Percentiles rank a stretch among this genome's conserved stretches.
Conservation (phyloP, 2,888 invertebrate species). For the Megalurothrips usitatus region DNA sequence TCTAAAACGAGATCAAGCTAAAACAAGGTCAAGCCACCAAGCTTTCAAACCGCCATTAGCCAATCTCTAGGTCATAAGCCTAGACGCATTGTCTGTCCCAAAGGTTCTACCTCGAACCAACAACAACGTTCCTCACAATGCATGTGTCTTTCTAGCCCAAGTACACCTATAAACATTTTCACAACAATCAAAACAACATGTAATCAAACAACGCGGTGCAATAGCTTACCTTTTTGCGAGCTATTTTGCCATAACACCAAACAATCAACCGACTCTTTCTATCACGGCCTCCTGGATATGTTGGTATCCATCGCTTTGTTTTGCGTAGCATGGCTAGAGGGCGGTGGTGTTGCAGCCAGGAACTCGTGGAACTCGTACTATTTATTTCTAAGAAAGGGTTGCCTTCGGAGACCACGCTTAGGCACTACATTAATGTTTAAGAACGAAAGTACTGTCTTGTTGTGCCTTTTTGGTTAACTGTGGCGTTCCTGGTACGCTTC, state of each 20-base stretch:
- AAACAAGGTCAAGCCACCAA: slow-evolving; percentile 19
- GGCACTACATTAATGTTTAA: no score
- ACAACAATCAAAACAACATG: slow-evolving; percentile 1
- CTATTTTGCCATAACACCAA: slow-evolving; percentile 24
- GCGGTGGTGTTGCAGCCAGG: neutral
- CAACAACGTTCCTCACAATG: neutral
- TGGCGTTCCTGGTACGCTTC: no score
- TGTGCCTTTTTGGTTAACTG: no score
- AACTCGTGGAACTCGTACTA: neutral
- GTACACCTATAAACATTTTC: neutral
- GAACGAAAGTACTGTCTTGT: no score
- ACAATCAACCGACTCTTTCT: slow-evolving; percentile 24
- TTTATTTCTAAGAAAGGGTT: no score
- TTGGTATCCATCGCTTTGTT: neutral
- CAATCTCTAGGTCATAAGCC: slow-evolving; percentile 24
- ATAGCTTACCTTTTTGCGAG: slow-evolving; percentile 21
- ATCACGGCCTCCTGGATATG: slow-evolving; percentile 11
- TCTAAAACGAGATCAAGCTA: neutral
- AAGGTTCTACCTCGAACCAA: neutral
- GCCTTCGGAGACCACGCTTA: no score
- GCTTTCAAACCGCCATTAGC: slow-evolving; percentile 21
- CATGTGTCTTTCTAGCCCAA: neutral
- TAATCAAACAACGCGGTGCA: slow-evolving; percentile 8
- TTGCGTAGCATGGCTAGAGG: neutral
- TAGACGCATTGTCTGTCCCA: slow-evolving; percentile 19